Evolutionary conservation across 2,797 vertebrate species (phyloP).

Genomic region (Catharus ustulatus): DNA sequence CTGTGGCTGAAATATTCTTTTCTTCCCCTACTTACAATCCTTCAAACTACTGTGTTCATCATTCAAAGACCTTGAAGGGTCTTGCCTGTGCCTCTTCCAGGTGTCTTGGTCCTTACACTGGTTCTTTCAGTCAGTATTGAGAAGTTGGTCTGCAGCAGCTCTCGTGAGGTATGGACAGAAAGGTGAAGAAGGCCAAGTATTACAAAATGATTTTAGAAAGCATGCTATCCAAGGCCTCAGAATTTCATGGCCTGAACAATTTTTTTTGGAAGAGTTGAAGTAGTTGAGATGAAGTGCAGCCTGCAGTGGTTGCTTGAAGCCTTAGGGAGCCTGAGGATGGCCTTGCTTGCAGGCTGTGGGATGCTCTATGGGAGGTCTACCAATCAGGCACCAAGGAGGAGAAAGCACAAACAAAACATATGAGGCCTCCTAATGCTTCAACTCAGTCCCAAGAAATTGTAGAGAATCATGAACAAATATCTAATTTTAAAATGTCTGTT

Average conservation of each 20-base stretch:
- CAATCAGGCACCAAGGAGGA: background rate
- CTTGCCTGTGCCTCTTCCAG: background rate
- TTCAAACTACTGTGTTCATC: background rate
- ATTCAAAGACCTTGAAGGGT: background rate
- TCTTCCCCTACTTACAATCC: background rate
- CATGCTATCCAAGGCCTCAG: background rate
- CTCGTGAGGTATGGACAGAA: fast-evolving
- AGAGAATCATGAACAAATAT: background rate
- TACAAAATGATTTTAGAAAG: background rate
- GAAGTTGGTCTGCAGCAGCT: background rate
- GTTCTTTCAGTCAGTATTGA: background rate
- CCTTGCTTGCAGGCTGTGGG: background rate
- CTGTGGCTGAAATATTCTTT: background rate
- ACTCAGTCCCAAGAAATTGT: background rate
- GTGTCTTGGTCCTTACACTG: background rate
- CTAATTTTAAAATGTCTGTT: background rate
- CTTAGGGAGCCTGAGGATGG: background rate
- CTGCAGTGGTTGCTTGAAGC: background rate
- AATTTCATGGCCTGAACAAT: background rate
- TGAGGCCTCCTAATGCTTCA: background rate
- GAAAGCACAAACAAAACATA: background rate
- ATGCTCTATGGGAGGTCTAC: background rate
- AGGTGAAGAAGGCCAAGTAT: background rate
- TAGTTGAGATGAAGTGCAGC: background rate
- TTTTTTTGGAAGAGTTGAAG: background rate